phyloP scores from a whole-genome alignment of 2,113 vertebrate species.

The Sapajus apella region DNA sequence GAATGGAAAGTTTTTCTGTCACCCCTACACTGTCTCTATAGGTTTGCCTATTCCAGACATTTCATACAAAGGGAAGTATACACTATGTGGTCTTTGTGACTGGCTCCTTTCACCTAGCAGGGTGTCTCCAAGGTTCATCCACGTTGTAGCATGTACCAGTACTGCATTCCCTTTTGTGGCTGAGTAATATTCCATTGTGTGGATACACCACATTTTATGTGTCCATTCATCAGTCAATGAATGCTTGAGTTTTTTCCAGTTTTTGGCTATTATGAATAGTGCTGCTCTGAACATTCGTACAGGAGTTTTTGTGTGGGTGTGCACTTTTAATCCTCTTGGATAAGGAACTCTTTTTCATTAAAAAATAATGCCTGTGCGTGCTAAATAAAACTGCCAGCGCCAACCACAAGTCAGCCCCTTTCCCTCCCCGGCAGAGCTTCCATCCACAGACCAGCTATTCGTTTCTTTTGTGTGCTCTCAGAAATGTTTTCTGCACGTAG shows the following conservation, averaged over 20 bases:
- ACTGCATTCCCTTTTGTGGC: not conserved
- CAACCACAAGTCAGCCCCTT: not conserved
- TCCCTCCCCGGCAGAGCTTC: not conserved
- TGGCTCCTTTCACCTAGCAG: not conserved
- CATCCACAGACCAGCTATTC: not conserved
- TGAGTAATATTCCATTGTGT: not conserved
- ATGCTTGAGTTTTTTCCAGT: not conserved
- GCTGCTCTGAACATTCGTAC: not conserved
- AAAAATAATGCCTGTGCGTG: not conserved
- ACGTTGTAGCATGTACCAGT: rapidly evolving
- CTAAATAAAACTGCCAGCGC: not conserved
- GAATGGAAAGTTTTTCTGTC: not conserved
- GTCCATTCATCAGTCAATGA: not conserved
- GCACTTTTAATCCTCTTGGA: not conserved
- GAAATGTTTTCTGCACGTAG: not conserved
- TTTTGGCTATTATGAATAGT: not conserved
- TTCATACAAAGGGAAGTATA: not conserved
- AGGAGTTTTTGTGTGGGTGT: not conserved
- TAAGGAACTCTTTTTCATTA: not conserved
- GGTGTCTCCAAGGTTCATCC: not conserved
- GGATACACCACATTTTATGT: not conserved
- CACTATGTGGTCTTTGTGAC: not conserved
- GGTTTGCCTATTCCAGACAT: not conserved
- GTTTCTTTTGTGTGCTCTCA: not conserved
- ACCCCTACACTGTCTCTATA: not conserved